Conservation (phyloP, 1,140 invertebrate species). For the Cyrtorhinus lividipennis region DNA sequence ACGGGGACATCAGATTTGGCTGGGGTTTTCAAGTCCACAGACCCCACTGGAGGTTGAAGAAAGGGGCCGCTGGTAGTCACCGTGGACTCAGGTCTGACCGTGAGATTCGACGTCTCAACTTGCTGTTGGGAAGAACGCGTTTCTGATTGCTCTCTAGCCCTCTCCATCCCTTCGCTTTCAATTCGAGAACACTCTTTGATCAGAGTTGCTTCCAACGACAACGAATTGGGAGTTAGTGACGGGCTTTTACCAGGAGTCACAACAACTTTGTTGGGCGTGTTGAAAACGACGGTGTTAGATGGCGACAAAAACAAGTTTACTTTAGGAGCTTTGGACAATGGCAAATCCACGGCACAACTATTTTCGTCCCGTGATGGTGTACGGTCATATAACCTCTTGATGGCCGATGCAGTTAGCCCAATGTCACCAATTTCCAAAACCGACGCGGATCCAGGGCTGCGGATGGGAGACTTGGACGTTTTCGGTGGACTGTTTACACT, state of each 20-base stretch:
- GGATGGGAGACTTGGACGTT: background rate
- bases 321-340: background rate
- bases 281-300: background rate
- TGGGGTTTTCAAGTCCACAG: background rate
- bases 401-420: background rate
- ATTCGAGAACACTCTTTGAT: slow-evolving; percentile 11
- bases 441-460: background rate
- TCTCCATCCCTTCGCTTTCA: background rate
- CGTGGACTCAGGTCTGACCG: background rate
- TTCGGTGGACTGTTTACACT: background rate
- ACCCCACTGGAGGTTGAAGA: background rate
- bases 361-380: background rate
- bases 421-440: background rate
- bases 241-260: background rate
- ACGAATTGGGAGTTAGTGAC: background rate
- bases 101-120: background rate
- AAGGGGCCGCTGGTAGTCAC: background rate
- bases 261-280: background rate
- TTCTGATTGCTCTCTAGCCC: background rate
- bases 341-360: background rate
- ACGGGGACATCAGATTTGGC: slow-evolving; percentile 1
- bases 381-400: background rate
- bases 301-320: background rate
- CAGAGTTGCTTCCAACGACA: background rate
- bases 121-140: background rate